Conservation (phyloP, 2,888 invertebrate genomes). For the Cistogaster globosa region DNA sequence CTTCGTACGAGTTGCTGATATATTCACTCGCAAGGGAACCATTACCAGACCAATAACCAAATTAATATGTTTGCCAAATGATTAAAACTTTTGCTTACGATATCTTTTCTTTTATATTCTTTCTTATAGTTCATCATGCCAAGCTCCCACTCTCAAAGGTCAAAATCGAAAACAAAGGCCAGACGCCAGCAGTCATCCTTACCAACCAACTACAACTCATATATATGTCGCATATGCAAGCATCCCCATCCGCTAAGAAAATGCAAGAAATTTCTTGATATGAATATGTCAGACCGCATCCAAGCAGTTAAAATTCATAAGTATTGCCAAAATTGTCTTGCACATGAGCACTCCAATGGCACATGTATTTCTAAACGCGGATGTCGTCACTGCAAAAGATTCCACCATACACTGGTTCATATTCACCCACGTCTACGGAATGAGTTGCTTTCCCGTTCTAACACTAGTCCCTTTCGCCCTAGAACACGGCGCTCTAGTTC, state of each 20-base stretch:
- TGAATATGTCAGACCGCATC: neutral
- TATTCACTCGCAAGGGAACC: neutral
- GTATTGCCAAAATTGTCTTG: neutral
- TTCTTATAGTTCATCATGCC: too few relatives aligned
- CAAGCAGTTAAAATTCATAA: neutral
- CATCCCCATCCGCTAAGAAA: neutral
- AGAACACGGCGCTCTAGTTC: too few relatives aligned
- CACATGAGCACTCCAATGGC: neutral
- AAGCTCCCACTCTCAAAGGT: too few relatives aligned
- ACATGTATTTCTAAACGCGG: neutral
- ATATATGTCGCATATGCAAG: neutral
- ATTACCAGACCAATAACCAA: conserved; percentile 6
- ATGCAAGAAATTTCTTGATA: neutral
- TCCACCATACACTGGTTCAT: neutral
- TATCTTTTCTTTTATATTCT: neutral
- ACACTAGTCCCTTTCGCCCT: too few relatives aligned
- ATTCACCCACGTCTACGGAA: neutral
- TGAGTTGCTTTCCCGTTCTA: too few relatives aligned
- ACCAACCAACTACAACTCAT: neutral
- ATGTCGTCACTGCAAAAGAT: neutral
- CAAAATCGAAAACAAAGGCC: too few relatives aligned
- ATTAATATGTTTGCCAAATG: neutral
- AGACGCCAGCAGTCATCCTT: neutral
- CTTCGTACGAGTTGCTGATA: neutral
- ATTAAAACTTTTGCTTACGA: neutral